Base-by-base conservation (phyloP, 1,140 invertebrate species). In the Drosophila kanapiae region DNA sequence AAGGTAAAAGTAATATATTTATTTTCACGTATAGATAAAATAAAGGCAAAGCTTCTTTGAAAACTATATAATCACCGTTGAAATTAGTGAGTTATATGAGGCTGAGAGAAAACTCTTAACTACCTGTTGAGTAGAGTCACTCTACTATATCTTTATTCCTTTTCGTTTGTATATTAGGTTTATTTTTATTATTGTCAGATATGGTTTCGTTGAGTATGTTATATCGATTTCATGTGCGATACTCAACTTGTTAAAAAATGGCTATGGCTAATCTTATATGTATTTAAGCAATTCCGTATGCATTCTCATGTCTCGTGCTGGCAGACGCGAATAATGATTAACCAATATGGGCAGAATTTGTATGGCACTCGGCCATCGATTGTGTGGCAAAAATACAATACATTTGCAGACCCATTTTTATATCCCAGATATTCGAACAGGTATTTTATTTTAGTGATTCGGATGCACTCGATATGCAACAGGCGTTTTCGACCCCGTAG, bases 321-420 rank as follows among this genome's bases (percentile, higher is more conserved):
- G 7, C 29, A 29, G 33, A 54, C n/a, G 11, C 37, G 42, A 51
- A 60, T 48, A 40, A 49, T 56, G 35, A 75, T 79, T 37, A 49
- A 11, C 47, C 56, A 71, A 67, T 68, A 67, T 60, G 57, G 18
- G 45, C 42, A 54, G 40, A 18, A 37, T 72, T 61, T 76, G 60
- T 42, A 60, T 48, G 35, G 45, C 18, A 38, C 27, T 31, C 31
- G 31, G 8, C 48, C 23, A 54, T 60, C 35, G 40, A 67, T 31
- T 64, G 53, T 43, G 43, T 62, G 47, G 43, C 49, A 60, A 42
- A 48, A 65, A 67, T 49, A 45, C 51, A 58, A 64, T 63, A 59
- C 60, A 68, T 79, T 51, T 54, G n/a, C 31, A 51, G 18, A 35
- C 6, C 16, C 16, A 8, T 14, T 53, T 33, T 13, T 23, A 35